Evolutionary conservation across 2,797 vertebrate species (phyloP).

Genomic region (Anabacerthia variegaticeps): DNA sequence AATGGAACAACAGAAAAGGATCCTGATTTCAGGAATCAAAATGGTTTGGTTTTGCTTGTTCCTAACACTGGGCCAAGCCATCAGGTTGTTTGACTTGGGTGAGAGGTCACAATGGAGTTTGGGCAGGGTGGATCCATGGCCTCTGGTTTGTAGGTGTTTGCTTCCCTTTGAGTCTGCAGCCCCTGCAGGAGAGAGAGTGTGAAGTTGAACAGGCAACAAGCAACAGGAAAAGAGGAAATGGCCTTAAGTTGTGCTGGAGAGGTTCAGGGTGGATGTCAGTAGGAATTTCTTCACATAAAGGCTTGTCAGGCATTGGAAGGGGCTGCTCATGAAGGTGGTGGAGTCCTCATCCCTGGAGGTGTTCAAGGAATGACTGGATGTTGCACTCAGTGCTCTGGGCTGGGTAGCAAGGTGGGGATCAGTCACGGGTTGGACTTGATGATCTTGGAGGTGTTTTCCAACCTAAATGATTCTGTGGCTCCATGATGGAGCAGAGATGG

Average conservation of each 20-base stretch:
- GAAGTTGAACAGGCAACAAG: not conserved
- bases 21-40: not conserved
- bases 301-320: not conserved
- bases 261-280: not conserved
- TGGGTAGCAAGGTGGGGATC: not conserved
- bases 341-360: not conserved
- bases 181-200: not conserved
- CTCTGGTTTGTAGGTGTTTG: not conserved
- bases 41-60: not conserved
- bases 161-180: not conserved
- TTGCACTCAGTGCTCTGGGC: not conserved
- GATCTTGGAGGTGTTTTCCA: not conserved
- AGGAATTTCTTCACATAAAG: not conserved
- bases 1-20: not conserved
- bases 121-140: rapidly evolving
- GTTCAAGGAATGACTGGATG: not conserved
- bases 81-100: not conserved
- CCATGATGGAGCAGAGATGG: not conserved
- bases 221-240: not conserved
- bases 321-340: not conserved
- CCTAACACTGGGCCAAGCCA: not conserved
- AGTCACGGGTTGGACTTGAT: not conserved
- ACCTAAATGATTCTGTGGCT: not conserved
- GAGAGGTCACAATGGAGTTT: not conserved
- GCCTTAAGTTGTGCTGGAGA: not conserved